phyloP scores from a whole-genome alignment of 2,113 vertebrate genomes.

The Coturnix japonica region DNA sequence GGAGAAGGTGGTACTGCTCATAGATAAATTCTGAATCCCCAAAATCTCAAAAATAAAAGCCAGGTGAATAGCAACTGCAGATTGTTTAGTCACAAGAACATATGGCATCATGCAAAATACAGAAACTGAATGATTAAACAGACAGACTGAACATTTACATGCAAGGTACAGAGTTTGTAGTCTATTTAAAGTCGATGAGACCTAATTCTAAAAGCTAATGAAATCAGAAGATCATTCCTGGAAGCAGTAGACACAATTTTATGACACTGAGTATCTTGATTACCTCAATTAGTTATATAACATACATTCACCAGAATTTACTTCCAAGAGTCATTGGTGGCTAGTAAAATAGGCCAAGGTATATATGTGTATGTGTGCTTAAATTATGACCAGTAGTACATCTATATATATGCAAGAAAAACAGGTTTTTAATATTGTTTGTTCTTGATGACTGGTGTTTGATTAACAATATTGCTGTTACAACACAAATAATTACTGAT shows the following conservation, averaged over 20 bases:
- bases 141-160: constrained; percentile 66
- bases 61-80: constrained; percentile 61
- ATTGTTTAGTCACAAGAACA: constrained; percentile 67
- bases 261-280: constrained; percentile 43
- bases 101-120: constrained; percentile 72
- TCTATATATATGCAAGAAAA: neutral
- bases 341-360: neutral
- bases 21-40: constrained; percentile 42
- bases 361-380: neutral
- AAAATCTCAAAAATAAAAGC: constrained; percentile 67
- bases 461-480: neutral
- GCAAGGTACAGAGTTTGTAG: constrained; percentile 41
- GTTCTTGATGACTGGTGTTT: neutral
- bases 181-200: constrained; percentile 62
- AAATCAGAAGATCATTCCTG: constrained; percentile 64
- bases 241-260: constrained; percentile 44
- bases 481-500: neutral
- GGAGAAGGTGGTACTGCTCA: neutral
- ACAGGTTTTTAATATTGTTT: neutral
- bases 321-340: neutral
- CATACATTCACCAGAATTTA: constrained; percentile 13
- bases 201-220: constrained; percentile 70
- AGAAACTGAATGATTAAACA: constrained; percentile 70
- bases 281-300: constrained; percentile 49
- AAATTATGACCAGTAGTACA: neutral